A percentile compares a stretch with the other conserved stretches of the same genome.
Evolutionary conservation across 2,113 vertebrate genomes (phyloP).

Genomic region (Ictalurus punctatus): DNA sequence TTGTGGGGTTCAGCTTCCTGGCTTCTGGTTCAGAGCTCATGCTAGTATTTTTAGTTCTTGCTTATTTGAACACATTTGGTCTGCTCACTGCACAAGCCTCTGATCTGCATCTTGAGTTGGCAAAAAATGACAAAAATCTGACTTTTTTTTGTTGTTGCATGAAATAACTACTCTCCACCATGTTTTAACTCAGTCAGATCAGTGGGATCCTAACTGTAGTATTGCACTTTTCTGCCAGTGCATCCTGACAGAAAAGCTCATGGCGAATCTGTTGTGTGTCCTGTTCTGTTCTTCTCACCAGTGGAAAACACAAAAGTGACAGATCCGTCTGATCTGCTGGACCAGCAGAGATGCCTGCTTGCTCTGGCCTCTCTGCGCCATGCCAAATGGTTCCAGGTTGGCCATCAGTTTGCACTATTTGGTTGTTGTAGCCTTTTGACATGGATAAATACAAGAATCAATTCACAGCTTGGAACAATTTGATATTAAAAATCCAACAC

Average conservation of each 20-base stretch:
- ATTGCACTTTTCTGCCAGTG: slow-evolving; percentile 58
- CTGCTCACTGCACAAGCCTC: slow-evolving; percentile 56
- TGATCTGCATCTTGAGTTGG: slow-evolving; percentile 65
- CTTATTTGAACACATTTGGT: slow-evolving; percentile 49
- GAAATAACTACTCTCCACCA: slow-evolving; percentile 40
- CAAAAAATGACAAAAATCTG: not conserved
- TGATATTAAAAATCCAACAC: slow-evolving; percentile 7
- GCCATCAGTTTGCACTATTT: slow-evolving; percentile 62
- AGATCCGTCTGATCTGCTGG: slow-evolving; percentile 85
- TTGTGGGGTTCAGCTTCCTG: not conserved
- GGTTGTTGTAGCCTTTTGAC: slow-evolving; percentile 39
- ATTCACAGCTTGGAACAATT: slow-evolving; percentile 30
- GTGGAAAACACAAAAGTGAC: slow-evolving; percentile 66
- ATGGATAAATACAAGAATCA: not conserved
- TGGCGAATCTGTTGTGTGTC: slow-evolving; percentile 49
- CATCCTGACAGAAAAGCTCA: slow-evolving; percentile 52
- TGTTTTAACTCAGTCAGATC: slow-evolving; percentile 61
- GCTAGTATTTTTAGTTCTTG: slow-evolving; percentile 64
- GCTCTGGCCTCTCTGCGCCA: slow-evolving; percentile 91
- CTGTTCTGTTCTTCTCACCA: slow-evolving; percentile 59
- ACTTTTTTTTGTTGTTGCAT: not conserved
- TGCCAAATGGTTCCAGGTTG: slow-evolving; percentile 97
- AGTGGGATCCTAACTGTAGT: slow-evolving; percentile 62
- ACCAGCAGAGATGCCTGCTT: slow-evolving; percentile 87
- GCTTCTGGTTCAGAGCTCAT: slow-evolving; percentile 46